Conservation (phyloP, 2,888 invertebrate species). For the Volucella zonaria region DNA sequence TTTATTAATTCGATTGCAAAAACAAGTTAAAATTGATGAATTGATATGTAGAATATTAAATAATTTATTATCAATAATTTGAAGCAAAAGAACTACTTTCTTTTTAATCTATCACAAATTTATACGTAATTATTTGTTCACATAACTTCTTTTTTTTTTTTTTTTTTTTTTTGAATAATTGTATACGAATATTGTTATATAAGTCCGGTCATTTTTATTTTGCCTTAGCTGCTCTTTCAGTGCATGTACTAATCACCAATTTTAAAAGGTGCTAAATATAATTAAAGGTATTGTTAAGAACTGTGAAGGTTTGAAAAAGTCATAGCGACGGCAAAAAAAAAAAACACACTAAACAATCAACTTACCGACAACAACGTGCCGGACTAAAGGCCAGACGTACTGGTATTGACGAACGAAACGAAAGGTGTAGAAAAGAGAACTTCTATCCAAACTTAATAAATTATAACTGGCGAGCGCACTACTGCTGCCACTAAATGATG, state of each 20-base stretch:
- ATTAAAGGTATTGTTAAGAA: conserved; percentile 8
- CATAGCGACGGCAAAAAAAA: conserved; percentile 8
- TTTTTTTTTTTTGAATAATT: too few species aligned
- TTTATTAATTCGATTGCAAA: conserved; percentile 1
- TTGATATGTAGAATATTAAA: too few species aligned
- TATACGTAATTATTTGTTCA: too few species aligned
- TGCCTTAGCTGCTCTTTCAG: not conserved
- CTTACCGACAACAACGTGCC: not conserved
- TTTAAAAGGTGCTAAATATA: conserved; percentile 3
- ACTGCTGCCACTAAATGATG: not conserved
- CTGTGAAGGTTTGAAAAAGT: conserved; percentile 14
- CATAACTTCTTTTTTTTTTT: too few species aligned
- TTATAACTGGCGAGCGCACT: not conserved
- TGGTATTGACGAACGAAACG: not conserved
- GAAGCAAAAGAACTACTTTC: too few species aligned
- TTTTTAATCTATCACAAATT: too few species aligned
- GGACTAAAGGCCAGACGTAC: not conserved
- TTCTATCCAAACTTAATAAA: conserved; percentile 11
- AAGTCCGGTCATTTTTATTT: too few species aligned
- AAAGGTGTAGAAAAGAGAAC: conserved; percentile 12
- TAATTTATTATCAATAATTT: too few species aligned
- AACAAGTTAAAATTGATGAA: conserved; percentile 1
- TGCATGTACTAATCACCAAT: conserved; percentile 28
- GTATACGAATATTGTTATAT: too few species aligned
- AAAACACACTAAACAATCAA: not conserved